phyloP scores from a whole-genome alignment of 2,113 vertebrate species.

The Mandrillus leucophaeus region DNA sequence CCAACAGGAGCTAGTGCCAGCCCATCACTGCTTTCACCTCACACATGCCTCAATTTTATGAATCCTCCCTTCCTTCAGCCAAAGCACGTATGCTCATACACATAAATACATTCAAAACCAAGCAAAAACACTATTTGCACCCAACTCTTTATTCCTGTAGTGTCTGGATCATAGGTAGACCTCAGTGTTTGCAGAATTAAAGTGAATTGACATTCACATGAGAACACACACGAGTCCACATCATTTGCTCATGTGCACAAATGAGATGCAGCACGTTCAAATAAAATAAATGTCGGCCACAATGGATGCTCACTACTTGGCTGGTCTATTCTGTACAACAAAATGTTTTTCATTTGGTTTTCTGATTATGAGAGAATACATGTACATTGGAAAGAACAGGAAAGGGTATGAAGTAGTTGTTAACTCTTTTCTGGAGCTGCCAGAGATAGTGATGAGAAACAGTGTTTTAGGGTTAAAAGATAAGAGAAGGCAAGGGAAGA shows the following conservation, averaged over 20 bases:
- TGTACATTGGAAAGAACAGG: background rate
- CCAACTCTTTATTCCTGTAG: background rate
- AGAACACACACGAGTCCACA: background rate
- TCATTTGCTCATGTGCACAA: background rate
- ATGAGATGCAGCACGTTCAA: background rate
- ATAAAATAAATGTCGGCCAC: background rate
- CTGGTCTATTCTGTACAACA: background rate
- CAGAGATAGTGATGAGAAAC: background rate
- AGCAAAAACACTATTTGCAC: background rate
- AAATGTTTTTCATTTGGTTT: conserved; percentile 51
- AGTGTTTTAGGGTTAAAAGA: conserved; percentile 6
- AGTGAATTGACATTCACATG: background rate
- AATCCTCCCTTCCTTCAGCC: background rate
- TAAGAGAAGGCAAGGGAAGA: background rate
- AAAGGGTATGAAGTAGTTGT: background rate
- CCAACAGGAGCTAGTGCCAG: background rate
- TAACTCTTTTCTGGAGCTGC: conserved; percentile 1
- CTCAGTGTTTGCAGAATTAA: conserved; percentile 34
- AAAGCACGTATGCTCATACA: background rate
- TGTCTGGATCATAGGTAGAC: background rate
- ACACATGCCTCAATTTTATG: background rate
- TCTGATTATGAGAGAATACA: conserved; percentile 34
- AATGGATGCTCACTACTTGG: background rate
- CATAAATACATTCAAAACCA: background rate
- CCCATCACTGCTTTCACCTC: background rate